Percentiles rank a stretch among this genome's conserved stretches.
These are phyloP conservation scores for Ptychobarbus kaznakovi DNA, from an alignment of 2,797 vertebrate genomes.

Conservation along the genomic window DNA sequence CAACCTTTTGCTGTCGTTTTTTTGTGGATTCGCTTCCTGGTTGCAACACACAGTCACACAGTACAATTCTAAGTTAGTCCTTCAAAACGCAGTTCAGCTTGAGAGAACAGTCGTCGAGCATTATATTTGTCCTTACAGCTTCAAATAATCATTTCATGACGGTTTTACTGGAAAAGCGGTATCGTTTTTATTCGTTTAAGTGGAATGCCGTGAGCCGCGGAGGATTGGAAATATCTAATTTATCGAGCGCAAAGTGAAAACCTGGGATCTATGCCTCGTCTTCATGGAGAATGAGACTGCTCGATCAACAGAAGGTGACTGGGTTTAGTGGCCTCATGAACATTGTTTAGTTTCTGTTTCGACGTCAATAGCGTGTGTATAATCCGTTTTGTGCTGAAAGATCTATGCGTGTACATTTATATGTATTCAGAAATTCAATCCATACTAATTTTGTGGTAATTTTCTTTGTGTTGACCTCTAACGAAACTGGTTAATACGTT, in stretches of 20 bases:
- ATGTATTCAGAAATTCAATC: not conserved
- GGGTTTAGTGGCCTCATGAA: not conserved
- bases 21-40: conserved; percentile 58
- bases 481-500: not conserved
- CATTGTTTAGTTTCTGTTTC: conserved; percentile 10
- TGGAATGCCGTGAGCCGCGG: not conserved
- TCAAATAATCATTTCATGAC: not conserved
- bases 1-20: conserved; percentile 8
- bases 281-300: conserved; percentile 62
- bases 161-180: no score
- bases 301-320: conserved; percentile 58
- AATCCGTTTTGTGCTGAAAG: not conserved
- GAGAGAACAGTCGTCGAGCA: not conserved
- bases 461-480: not conserved
- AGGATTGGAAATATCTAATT: conserved; percentile 36
- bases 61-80: conserved; percentile 1
- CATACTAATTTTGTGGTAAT: not conserved
- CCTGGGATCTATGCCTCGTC: conserved; percentile 55
- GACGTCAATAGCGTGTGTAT: not conserved
- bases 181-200: not conserved
- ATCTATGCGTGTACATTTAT: no score
- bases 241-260: conserved; percentile 29
- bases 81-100: conserved; percentile 6
- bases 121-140: not conserved
- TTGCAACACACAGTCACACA: conserved; percentile 55